Evolutionary conservation across 2,888 invertebrate genomes (phyloP), one percentile per base, ranked within the genome.

Genomic region (Drosophila putrida): DNA sequence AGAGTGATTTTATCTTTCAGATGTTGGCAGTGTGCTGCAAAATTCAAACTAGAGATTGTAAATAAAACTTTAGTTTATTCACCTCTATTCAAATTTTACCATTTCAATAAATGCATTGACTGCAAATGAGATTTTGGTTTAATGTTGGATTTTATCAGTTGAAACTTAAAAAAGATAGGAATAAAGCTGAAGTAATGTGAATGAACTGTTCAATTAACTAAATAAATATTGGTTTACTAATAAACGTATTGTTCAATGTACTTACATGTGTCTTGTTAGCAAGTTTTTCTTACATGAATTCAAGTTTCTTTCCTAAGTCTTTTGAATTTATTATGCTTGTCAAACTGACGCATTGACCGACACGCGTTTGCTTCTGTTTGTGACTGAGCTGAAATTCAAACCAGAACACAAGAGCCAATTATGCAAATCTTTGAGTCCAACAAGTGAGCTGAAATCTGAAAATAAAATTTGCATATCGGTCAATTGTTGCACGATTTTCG

Each of bases 381-480:
- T 55, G 58, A 33, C 51, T 61, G 44, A 71, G 27, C 64, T 63
- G 31, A 71, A 67, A 75, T 73, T 87, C 75, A 71, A 84, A 78
- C 84, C 67, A 88, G 88, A 85, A 82, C 79, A 79, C 76, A 73
- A 75, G 63, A 49, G 70, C 86, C 82, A 82, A 82, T 88, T 88
- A 82, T 88, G 82, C 75, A 88, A 88, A 82, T 83, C 60, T 67
- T 20, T 2, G 35, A 20, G 55, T 57, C 71, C 47, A 47, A 70
- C 69, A 67, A 69, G 83, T 85, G 72, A 77, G 63, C 67, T 57
- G 67, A 47, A 72, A 77, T 67, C 49, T 35, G 43, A 44, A 61
- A 60, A 59, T 35, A 44, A 63, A 51, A 84, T 82, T 85, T 85
- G 82, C 88, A 88, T 82, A 79, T 85, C 82, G 82, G 82, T 82